Conservation (phyloP, 1,140 invertebrate genomes). For the Drosophila erecta region DNA sequence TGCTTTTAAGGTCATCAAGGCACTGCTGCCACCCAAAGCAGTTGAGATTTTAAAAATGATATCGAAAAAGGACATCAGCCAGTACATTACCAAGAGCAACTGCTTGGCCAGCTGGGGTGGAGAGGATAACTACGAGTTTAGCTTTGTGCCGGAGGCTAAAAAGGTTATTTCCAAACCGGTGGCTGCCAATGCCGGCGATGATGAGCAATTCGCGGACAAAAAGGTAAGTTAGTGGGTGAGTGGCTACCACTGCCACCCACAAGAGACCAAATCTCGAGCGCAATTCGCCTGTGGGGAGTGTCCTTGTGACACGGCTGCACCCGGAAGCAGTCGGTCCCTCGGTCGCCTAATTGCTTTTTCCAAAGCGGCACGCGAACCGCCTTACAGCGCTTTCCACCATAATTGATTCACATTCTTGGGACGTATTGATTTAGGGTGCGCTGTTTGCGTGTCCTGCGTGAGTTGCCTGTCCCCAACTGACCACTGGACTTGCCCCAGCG, state of each 20-base stretch:
- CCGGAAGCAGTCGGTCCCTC: constrained; percentile 30
- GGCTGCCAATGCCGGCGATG: constrained; percentile 54
- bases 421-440: constrained; percentile 74
- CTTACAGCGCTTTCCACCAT: constrained; percentile 39
- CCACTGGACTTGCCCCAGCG: constrained; percentile 19
- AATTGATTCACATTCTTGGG: constrained; percentile 75
- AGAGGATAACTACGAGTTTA: constrained; percentile 90
- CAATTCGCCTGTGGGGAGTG: constrained; percentile 48
- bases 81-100: constrained; percentile 91
- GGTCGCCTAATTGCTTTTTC: constrained; percentile 70
- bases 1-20: constrained; percentile 96
- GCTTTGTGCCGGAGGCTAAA: constrained; percentile 87
- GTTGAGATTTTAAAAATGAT: constrained; percentile 96
- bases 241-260: constrained; percentile 2
- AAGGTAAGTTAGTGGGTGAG: constrained; percentile 57
- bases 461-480: constrained; percentile 45
- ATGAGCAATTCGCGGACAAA: constrained; percentile 57
- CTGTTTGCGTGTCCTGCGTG: constrained; percentile 66
- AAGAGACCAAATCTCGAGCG: constrained; percentile 37
- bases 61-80: constrained; percentile 90
- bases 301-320: constrained; percentile 34
- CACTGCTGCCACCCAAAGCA: constrained; percentile 94
- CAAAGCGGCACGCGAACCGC: constrained; percentile 56
- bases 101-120: constrained; percentile 94
- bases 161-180: constrained; percentile 16